These are phyloP conservation scores for Diadema setosum DNA, from an alignment of 35 echinoderm and acorn worm genomes.

Conservation along the genomic window DNA sequence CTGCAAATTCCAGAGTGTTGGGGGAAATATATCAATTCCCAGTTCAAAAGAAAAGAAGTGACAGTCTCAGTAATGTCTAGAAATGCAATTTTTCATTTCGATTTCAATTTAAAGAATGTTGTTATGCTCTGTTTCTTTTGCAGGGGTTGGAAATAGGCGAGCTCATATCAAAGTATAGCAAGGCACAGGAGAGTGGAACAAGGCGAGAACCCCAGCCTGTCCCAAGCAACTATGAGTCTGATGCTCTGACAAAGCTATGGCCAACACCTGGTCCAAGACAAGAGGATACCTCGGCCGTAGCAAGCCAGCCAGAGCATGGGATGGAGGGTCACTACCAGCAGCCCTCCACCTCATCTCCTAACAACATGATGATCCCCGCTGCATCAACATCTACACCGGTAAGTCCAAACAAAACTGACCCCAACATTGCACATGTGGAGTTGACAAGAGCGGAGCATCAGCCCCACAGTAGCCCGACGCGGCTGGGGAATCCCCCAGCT, in stretches of 20 bases:
- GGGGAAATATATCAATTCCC: too few species aligned
- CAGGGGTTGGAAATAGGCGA: background rate
- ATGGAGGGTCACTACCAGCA: background rate
- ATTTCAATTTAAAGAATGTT: too few species aligned
- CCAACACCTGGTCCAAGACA: background rate
- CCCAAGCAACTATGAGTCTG: background rate
- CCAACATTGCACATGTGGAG: too few species aligned
- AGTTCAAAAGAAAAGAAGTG: too few species aligned
- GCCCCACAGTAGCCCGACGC: too few species aligned
- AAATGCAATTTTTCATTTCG: too few species aligned
- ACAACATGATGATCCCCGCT: too few species aligned
- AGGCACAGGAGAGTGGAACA: background rate
- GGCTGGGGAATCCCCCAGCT: too few species aligned
- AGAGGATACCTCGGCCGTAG: background rate
- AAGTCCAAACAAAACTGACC: background rate
- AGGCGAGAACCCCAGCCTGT: background rate
- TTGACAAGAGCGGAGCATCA: too few species aligned
- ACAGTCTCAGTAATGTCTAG: too few species aligned
- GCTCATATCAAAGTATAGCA: background rate
- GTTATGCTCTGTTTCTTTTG: too few species aligned
- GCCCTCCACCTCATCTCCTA: background rate
- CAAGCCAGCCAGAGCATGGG: background rate
- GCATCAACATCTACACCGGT: background rate
- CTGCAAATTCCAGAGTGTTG: too few species aligned
- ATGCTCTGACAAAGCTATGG: constrained; percentile 8